phyloP scores from a whole-genome alignment of 2,113 vertebrate species.

The Holacanthus passer region DNA sequence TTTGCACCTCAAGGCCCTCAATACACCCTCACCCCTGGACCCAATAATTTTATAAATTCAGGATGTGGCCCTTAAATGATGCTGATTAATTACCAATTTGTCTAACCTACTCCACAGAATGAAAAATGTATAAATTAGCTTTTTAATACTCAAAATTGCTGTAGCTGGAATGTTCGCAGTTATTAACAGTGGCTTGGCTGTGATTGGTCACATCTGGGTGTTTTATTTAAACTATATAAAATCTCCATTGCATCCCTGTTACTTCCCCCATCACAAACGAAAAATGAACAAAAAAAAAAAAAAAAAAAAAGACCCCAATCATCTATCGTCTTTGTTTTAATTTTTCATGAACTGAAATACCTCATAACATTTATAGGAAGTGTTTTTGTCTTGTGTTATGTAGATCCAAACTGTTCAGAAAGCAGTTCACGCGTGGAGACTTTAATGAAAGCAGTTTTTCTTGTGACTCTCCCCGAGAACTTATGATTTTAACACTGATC shows the following conservation, averaged over 20 bases:
- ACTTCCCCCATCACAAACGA: background rate
- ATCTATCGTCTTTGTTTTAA: conserved; percentile 19
- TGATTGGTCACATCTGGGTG: conserved; percentile 41
- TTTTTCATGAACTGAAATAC: conserved; percentile 70
- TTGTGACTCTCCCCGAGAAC: background rate
- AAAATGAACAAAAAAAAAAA: conserved; percentile 25
- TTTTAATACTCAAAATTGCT: conserved; percentile 36
- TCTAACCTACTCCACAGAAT: background rate
- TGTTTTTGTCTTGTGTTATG: conserved; percentile 49
- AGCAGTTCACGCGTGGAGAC: conserved; percentile 27
- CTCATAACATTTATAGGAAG: conserved; percentile 69
- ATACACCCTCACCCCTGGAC: background rate
- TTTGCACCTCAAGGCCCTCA: conserved; percentile 6
- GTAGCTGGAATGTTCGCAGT: conserved; percentile 37
- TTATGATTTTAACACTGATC: conserved; percentile 36
- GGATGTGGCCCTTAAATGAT: conserved; percentile 16
- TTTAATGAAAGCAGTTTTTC: conserved; percentile 24
- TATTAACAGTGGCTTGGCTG: conserved; percentile 39
- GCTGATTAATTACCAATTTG: conserved; percentile 14
- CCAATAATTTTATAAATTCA: conserved; percentile 8
- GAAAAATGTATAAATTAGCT: conserved; percentile 8
- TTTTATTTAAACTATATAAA: conserved; percentile 26
- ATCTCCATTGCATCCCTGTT: background rate
- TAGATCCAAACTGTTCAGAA: conserved; percentile 41
- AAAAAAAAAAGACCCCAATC: background rate